These are phyloP conservation scores for Caenorhabditis virilis DNA, from an alignment of 2,888 invertebrate species.

Conservation along the genomic window DNA sequence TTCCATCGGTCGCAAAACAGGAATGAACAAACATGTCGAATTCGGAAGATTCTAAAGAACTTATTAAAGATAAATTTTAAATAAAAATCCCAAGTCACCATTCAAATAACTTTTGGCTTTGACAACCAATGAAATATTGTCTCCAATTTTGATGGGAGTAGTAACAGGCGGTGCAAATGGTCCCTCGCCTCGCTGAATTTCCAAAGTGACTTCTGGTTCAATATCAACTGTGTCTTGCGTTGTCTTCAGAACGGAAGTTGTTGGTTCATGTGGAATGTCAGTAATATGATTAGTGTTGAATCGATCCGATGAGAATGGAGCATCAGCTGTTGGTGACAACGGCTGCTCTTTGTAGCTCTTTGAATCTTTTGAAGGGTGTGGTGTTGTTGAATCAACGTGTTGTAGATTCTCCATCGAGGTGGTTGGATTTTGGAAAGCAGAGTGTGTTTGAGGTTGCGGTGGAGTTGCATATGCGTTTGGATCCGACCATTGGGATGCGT, in stretches of 20 bases:
- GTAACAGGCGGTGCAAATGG: constrained; percentile 56
- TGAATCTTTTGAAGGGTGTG: background rate
- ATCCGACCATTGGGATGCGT: constrained; percentile 40
- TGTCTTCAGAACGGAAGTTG: constrained; percentile 30
- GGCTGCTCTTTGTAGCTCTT: too few relatives aligned
- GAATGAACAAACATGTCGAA: constrained; percentile 68
- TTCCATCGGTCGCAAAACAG: constrained; percentile 66
- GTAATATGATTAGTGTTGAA: constrained; percentile 17
- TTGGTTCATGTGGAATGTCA: constrained; percentile 4
- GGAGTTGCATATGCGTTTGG: constrained; percentile 31
- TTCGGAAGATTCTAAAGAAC: constrained; percentile 46
- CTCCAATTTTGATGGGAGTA: constrained; percentile 63
- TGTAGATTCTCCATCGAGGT: too few relatives aligned
- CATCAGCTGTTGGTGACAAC: constrained; percentile 12
- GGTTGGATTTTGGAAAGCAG: constrained; percentile 1
- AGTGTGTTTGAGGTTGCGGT: constrained; percentile 7
- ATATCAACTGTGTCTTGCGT: constrained; percentile 39
- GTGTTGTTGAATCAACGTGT: too few relatives aligned
- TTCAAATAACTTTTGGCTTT: constrained; percentile 46
- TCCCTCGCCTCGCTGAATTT: constrained; percentile 62
- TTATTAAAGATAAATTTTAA: background rate
- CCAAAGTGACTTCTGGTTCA: constrained; percentile 53
- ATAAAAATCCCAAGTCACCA: constrained; percentile 10
- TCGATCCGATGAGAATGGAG: constrained; percentile 34
- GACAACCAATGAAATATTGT: constrained; percentile 64